Base-by-base conservation (phyloP, 2,888 invertebrate genomes). In the Azorinus chamasolen region DNA sequence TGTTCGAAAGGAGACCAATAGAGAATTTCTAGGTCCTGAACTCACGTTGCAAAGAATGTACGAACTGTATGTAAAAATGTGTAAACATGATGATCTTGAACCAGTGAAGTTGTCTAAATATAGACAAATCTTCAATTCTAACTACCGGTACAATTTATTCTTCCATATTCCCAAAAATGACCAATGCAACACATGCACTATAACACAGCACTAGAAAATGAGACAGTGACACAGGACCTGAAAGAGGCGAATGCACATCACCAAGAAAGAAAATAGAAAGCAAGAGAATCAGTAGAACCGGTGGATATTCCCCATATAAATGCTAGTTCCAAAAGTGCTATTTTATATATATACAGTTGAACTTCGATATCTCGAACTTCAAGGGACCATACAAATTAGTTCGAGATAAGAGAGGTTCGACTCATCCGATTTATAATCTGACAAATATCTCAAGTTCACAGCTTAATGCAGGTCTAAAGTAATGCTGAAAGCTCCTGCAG, bases 91-190 rank as follows among this genome's bases (percentile, higher is more conserved):
- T n/a, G 48, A 39, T 22, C 22, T 16, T n/a, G 18, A 66, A 48
- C 43, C 48, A 12, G 77, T 73, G 1, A 63, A 25, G 20, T 14
- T 27, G 14, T 27, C 57, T n/a, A 55, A 18, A 18, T 75, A 76
- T 46, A 51, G 76, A 50, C 18, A 53, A 14, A 25, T 59, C 14
- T 78, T 73, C 37, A 64, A 64, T 54, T 51, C 58, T 41, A 43
- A 78, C 32, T 76, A n/a, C n/a, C n/a, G n/a, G n/a, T n/a, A 57
- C 27, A 76, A 80, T 37, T 63, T 65, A 8, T 76, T 69, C 24
- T 80, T 76, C 25, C 74, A 74, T 51, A 46, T 69, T 51, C 74
- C 79, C 43, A 79, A 76, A 46, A 80, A 80, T 37, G 76, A 76
- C 41, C 76, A 76, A 57, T 80, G 72, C 43, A 58, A 61, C 22